Evolutionary conservation across 2,888 invertebrate genomes (phyloP).

Genomic region (Zygogramma bicolorata): DNA sequence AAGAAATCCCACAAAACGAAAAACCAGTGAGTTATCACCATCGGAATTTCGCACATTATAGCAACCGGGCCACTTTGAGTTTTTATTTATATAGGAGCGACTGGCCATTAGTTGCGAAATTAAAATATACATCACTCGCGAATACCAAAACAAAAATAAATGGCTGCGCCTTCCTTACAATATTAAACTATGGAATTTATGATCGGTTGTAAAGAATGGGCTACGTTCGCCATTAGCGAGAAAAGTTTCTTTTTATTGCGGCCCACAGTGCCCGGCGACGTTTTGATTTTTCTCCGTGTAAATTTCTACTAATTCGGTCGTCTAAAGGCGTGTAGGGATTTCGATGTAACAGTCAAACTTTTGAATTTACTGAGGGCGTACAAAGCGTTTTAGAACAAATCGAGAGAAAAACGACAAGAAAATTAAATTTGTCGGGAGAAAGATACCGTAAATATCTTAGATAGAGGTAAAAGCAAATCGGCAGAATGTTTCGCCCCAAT

Average conservation of each 20-base stretch:
- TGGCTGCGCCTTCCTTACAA: constrained; percentile 63
- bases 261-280: constrained; percentile 60
- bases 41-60: constrained; percentile 44
- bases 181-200: constrained; percentile 65
- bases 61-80: constrained; percentile 54
- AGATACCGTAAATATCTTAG: no score
- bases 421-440: no score
- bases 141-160: constrained; percentile 64
- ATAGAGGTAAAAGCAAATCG: no score
- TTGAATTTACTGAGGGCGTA: neutral
- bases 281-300: constrained; percentile 56
- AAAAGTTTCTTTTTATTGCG: constrained; percentile 62
- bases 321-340: neutral
- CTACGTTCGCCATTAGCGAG: constrained; percentile 62
- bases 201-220: constrained; percentile 64
- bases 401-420: no score
- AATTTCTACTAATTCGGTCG: constrained; percentile 40
- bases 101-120: constrained; percentile 66
- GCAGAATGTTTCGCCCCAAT: no score
- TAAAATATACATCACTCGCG: constrained; percentile 66
- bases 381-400: no score
- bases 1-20: constrained; percentile 21
- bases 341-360: neutral
- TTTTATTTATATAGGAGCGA: constrained; percentile 63
- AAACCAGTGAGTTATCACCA: constrained; percentile 40